Conservation (phyloP, 2,888 invertebrate species). For the Nephrocerus scutellatus region DNA sequence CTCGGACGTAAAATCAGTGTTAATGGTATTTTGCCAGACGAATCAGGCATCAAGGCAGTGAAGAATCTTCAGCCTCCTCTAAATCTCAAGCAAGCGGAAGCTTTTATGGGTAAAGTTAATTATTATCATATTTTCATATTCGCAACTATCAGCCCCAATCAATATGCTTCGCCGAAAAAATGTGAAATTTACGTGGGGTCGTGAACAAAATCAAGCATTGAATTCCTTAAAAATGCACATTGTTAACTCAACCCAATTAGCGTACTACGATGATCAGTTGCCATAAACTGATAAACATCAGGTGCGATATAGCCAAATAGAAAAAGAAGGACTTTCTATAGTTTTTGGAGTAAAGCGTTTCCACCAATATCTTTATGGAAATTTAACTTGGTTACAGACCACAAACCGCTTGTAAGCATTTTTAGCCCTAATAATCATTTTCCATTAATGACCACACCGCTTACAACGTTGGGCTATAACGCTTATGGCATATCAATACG, state of each 20-base stretch:
- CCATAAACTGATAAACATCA: slow-evolving; percentile 12
- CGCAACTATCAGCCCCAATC: slow-evolving; percentile 24
- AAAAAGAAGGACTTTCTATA: too few species aligned
- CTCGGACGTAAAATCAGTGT: slow-evolving; percentile 25
- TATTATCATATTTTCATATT: slow-evolving; percentile 27
- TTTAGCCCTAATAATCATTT: slow-evolving; percentile 1
- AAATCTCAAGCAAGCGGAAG: slow-evolving; percentile 22
- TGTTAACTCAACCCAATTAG: slow-evolving; percentile 4
- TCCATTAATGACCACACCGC: too few species aligned
- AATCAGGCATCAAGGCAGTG: slow-evolving; percentile 6
- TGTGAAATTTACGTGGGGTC: slow-evolving; percentile 23
- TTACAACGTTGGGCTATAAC: neutral
- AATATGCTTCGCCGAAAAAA: slow-evolving; percentile 23
- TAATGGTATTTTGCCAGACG: slow-evolving; percentile 17
- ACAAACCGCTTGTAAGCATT: slow-evolving; percentile 4
- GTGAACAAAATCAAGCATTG: slow-evolving; percentile 23
- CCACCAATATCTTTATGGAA: slow-evolving; percentile 9
- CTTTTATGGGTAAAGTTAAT: slow-evolving; percentile 32
- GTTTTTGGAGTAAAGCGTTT: slow-evolving; percentile 8
- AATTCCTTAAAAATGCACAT: slow-evolving; percentile 24
- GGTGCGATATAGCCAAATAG: slow-evolving; percentile 10
- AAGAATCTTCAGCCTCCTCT: slow-evolving; percentile 2
- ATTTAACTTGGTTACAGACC: slow-evolving; percentile 11
- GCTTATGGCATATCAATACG: neutral
- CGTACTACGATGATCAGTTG: slow-evolving; percentile 7